Percentiles rank a stretch among this genome's conserved stretches.
These are phyloP conservation scores for Rissa tridactyla DNA, from an alignment of 2,113 vertebrate species.

Conservation along the genomic window DNA sequence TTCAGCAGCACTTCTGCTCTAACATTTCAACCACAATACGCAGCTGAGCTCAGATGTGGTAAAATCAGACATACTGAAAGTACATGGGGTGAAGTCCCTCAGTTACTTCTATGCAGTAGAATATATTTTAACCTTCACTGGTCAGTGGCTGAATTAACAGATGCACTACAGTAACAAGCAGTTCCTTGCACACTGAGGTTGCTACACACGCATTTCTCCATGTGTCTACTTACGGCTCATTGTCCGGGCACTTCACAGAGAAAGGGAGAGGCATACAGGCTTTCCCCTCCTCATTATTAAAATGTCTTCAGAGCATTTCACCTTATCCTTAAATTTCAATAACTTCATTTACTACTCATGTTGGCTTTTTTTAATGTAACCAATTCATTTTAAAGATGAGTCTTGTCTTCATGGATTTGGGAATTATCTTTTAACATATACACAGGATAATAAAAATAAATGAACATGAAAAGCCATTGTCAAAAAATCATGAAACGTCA, in stretches of 20 bases:
- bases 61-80: background rate
- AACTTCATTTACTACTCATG: background rate
- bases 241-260: background rate
- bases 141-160: background rate
- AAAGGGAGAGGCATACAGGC: background rate
- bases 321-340: background rate
- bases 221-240: background rate
- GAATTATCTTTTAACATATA: background rate
- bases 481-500: background rate
- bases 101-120: background rate
- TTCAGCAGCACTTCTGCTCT: background rate
- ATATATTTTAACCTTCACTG: background rate
- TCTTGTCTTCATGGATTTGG: background rate
- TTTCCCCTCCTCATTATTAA: background rate
- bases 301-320: background rate
- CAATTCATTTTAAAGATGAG: background rate
- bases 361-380: background rate
- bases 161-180: background rate
- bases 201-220: background rate
- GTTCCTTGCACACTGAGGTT: background rate
- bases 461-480: background rate
- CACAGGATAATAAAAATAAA: background rate
- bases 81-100: background rate
- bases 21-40: background rate
- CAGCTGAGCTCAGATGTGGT: background rate